Base-by-base conservation (phyloP, 2,888 invertebrate species). In the Synergus umbraculus region DNA sequence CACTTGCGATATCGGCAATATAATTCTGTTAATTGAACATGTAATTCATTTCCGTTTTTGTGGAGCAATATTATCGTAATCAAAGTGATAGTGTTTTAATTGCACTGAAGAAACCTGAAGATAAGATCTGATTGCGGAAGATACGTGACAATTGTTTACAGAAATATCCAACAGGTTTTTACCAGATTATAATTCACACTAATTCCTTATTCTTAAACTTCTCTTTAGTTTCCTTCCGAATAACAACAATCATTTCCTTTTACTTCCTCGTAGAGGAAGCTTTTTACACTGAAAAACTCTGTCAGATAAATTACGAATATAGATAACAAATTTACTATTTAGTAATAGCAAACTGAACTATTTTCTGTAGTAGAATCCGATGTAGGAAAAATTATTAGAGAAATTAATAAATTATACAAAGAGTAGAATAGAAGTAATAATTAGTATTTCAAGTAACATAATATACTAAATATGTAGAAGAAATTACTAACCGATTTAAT, bases 101-200 rank as follows among this genome's bases (percentile, higher is more conserved):
- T 46, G 37, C 15, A 37, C 37, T 73, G n/a, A 29, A 49, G 22
- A n/a, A 73, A 73, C n/a, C 49, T 15, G 10, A 2, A 49, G 54
- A 73, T 73, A 73, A 73, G 54, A 73, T 73, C 49, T 54, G 49
- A 54, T 37, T 54, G 15, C 49, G 37, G 37, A 73, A 73, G 49
- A 54, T 73, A 54, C 22, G 54, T 73, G 54, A 15, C 37, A 54
- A 60, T 10, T 9, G 18, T 60, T 60, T 4, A 54, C 49, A 22
- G 22, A 73, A 37, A 49, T 49, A 15, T 15, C 10, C 37, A 66
- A 66, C 41, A 46, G 22, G 15, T 2, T 67, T 46, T 18, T 10
- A 22, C 15, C 46, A 37, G 10, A 13, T 4, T 8, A 5, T 8
- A 29, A 22, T 29, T 60, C 22, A 60, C 18, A 18, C 3, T 18